Conservation (phyloP, 2,888 invertebrate species). For the Napeogenes inachia region DNA sequence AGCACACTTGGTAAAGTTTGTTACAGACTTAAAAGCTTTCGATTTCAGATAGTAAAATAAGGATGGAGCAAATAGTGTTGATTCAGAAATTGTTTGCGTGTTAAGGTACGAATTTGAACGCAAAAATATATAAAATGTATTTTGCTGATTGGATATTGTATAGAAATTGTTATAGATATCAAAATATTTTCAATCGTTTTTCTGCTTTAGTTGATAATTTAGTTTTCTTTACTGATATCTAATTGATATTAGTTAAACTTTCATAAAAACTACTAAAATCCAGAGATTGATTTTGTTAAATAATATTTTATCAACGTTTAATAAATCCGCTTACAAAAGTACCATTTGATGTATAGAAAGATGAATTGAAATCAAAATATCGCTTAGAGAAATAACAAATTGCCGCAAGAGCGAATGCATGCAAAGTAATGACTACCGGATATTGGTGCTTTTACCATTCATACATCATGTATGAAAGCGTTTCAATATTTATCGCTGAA, state of each 20-base stretch:
- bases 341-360: slow-evolving; percentile 12
- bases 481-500: background rate
- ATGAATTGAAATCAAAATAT: slow-evolving; percentile 22
- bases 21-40: slow-evolving; percentile 16
- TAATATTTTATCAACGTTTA: background rate
- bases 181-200: no score
- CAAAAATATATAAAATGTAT: slow-evolving; percentile 9
- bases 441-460: slow-evolving; percentile 23
- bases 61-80: slow-evolving; percentile 12
- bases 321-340: background rate
- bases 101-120: slow-evolving; percentile 15
- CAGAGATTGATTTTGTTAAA: no score
- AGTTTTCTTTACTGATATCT: no score
- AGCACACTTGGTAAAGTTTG: slow-evolving; percentile 15
- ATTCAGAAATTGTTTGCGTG: slow-evolving; percentile 19
- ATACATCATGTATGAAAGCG: slow-evolving; percentile 15
- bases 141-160: slow-evolving; percentile 10
- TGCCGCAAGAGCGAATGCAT: slow-evolving; percentile 28
- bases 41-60: slow-evolving; percentile 17
- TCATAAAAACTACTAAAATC: no score
- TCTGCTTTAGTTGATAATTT: no score
- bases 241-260: no score
- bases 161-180: background rate
- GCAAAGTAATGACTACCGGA: slow-evolving; percentile 28
- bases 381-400: slow-evolving; percentile 25